phyloP scores from a whole-genome alignment of 2,888 invertebrate species.

The Pristionchus exspectatus region DNA sequence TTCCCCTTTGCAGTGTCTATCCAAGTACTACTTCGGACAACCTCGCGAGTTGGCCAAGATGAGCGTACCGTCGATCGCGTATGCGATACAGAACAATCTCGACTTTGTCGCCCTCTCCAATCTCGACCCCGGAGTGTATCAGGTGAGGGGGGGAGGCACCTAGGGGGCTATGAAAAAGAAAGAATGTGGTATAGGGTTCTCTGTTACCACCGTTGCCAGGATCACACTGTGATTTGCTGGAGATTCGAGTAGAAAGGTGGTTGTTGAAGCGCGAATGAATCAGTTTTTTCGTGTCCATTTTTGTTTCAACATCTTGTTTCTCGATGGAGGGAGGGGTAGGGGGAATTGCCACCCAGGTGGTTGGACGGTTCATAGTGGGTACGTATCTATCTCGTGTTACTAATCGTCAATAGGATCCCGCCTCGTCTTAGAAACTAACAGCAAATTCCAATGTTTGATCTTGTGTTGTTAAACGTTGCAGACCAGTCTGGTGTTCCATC shows the following conservation, averaged over 20 bases:
- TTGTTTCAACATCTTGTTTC: no score
- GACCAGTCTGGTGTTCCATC: background rate
- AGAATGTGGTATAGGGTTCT: background rate
- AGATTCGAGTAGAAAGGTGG: background rate
- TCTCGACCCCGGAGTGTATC: conserved; percentile 78
- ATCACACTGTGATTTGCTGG: background rate
- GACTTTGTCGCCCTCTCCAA: conserved; percentile 79
- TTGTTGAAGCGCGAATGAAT: no score
- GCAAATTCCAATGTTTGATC: background rate
- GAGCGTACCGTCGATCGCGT: conserved; percentile 78
- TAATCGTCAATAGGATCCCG: no score
- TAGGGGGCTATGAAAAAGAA: background rate
- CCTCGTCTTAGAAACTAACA: no score
- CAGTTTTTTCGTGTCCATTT: no score
- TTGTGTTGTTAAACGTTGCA: background rate
- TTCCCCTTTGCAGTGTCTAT: conserved; percentile 62
- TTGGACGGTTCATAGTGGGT: no score
- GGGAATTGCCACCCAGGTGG: background rate
- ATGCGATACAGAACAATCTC: conserved; percentile 79
- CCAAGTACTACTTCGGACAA: conserved; percentile 72
- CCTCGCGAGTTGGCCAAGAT: conserved; percentile 78
- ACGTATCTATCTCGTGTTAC: no score
- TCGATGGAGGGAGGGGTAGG: background rate
- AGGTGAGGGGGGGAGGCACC: conserved; percentile 63
- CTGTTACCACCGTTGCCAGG: background rate